These are phyloP conservation scores for Bolinopsis microptera DNA, from an alignment of 37 sponge, comb jelly and placozoan species.

Conservation along the genomic window DNA sequence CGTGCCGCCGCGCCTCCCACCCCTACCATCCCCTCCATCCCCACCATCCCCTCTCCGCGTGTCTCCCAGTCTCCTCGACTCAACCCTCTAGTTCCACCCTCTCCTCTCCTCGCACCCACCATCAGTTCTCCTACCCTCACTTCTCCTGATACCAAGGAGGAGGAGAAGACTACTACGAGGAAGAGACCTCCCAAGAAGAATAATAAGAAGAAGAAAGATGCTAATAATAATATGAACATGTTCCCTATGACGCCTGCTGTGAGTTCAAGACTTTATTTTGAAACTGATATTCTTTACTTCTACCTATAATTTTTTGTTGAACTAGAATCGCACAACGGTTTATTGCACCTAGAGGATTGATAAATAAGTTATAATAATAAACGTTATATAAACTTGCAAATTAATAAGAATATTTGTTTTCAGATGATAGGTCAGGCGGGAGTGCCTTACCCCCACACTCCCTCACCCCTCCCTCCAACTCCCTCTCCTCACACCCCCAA, in stretches of 20 bases:
- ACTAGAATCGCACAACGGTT: too few relatives aligned
- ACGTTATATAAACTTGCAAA: too few relatives aligned
- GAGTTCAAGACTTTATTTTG: too few relatives aligned
- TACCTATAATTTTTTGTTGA: too few relatives aligned
- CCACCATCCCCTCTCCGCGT: conserved; percentile 18
- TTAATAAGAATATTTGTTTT: too few relatives aligned
- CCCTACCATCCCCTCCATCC: conserved; percentile 4
- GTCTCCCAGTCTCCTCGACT: not conserved
- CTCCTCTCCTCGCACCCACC: not conserved
- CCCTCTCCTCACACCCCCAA: conserved; percentile 57
- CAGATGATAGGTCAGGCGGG: conserved; percentile 54
- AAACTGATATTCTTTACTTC: too few relatives aligned
- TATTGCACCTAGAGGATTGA: too few relatives aligned
- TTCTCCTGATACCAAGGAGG: conserved; percentile 18
- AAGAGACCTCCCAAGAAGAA: conserved; percentile 59
- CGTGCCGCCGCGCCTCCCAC: not conserved
- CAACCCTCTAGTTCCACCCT: not conserved
- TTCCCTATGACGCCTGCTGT: conserved; percentile 51
- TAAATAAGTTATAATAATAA: too few relatives aligned
- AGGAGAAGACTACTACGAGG: conserved; percentile 31
- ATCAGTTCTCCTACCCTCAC: conserved; percentile 22
- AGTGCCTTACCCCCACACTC: conserved; percentile 48
- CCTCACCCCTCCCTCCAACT: conserved; percentile 61
- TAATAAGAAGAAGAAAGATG: conserved; percentile 61
- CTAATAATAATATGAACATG: conserved; percentile 10